Base-by-base conservation (phyloP, 1,140 invertebrate species). In the Aricia agestis region DNA sequence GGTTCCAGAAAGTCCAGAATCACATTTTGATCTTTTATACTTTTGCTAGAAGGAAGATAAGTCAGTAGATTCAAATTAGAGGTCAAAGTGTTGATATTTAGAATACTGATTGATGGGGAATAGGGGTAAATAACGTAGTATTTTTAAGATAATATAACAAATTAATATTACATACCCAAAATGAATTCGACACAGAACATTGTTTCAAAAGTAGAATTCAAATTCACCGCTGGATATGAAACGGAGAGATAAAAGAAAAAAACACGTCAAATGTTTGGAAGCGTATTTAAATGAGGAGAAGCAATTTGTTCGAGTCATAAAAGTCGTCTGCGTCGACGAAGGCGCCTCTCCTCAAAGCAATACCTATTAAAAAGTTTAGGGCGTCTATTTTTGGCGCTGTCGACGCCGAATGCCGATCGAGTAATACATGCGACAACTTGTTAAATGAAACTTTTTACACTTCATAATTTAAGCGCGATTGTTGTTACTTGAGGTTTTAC, bases 291-390 rank as follows among this genome's bases (percentile, higher is more conserved):
- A 85, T 82, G 76, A 76, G 76, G 78, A 75, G 75, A 72, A 80
- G 79, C 81, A 85, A 85, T 82, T 85, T 85, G 78, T 79, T 76
- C 81, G 83, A 85, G 83, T 86, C 82, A 84, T 90, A 90, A 90
- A 88, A 86, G 77, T 82, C 80, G 85, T 83, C 86, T 82, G 76
- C 78, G 77, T 75, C 74, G 76, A 73, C 76, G 79, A 72, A 85
- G 85, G 85, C 86, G 83, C 80, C 85, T 80, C 71, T 77, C 69
- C 76, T 80, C 76, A 79, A 83, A 83, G 76, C 79, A 77, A 72
- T 74, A 77, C 76, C 80, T 85, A 87, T 86, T 89, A 88, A 86
- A 83, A 89, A 87, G 82, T 89, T 87, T 78, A 82, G 83, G 82
- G 82, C 76, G 75, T 85, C 84, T 89, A 89, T 89, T 89, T 89